Conservation (phyloP, 2,888 invertebrate genomes). For the Noctua comes region DNA sequence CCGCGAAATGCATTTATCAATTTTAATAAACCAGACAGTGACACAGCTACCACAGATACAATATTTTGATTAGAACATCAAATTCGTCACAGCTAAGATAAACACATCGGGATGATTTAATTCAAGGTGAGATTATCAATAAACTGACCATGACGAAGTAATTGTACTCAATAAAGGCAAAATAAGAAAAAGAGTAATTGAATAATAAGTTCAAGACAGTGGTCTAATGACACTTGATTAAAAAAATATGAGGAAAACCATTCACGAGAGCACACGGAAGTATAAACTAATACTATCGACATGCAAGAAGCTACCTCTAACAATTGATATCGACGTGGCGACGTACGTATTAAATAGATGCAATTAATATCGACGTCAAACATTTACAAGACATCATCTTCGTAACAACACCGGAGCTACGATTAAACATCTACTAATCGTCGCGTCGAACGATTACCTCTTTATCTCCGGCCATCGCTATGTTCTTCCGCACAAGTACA, state of each 20-base stretch:
- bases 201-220: neutral
- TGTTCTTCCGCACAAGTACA: conserved; percentile 15
- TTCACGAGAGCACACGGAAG: conserved; percentile 19
- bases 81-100: neutral
- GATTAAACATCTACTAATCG: conserved; percentile 26
- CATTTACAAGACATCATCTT: conserved; percentile 1
- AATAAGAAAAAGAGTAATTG: neutral
- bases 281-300: neutral
- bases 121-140: neutral
- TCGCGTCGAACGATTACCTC: neutral
- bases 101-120: neutral
- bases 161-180: neutral
- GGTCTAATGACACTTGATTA: neutral
- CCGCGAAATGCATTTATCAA: neutral
- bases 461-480: conserved; percentile 12
- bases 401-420: conserved; percentile 1
- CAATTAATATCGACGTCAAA: conserved; percentile 27
- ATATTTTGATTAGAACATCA: neutral
- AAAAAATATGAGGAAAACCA: neutral
- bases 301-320: conserved; percentile 4
- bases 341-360: neutral
- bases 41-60: neutral
- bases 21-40: neutral
- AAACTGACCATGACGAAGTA: too few species aligned
- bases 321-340: neutral